Base-by-base conservation (phyloP, 1,140 invertebrate genomes). In the Ladona fulva region DNA sequence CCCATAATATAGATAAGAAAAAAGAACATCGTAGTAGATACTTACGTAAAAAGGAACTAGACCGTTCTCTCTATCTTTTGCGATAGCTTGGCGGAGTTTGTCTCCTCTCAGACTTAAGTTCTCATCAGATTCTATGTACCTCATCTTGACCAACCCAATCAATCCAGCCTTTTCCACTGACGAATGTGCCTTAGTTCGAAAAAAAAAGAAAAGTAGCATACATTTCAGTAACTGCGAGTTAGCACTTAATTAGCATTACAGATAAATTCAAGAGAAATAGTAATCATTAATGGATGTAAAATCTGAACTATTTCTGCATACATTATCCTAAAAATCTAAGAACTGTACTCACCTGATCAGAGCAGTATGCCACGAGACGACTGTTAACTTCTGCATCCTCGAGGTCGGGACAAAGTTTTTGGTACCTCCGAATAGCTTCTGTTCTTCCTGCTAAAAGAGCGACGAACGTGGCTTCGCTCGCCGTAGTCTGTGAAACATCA, bases 41-140 rank as follows among this genome's bases (percentile, higher is more conserved):
- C 93, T 94, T 87, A 99, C 97, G 89, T 93, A 98, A 86, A 98
- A 98, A 22, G 97, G 97, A 76, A 98, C 93, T 14, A 98, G 88
- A 19, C 96, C 96, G 77, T 93, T 92, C 80, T 93, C 91, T 81
- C 92, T 90, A 85, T 99, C 97, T 74, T 88, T 89, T 52, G 89
- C 86, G 52, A 98, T 92, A 5, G 95, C 94, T 83, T 95, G 91
- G 24, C 89, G 86, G 24, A 99, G 86, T 76, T 90, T 90, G 25
- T 92, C 90, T 3, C 95, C 96, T 42, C 95, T 88, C 88, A 98
- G 91, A 79, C 93, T 91, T 66, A 97, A 88, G 76, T 94, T 88
- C 66, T 91, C 91, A 83, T 95, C 92, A 16, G 92, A 91, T 84
- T 97, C 95, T 78, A 99, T 91, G 83, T 96, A 97, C 42, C 94